These are phyloP conservation scores for Circaetus gallicus DNA, from an alignment of 2,113 vertebrate species.

Conservation along the genomic window DNA sequence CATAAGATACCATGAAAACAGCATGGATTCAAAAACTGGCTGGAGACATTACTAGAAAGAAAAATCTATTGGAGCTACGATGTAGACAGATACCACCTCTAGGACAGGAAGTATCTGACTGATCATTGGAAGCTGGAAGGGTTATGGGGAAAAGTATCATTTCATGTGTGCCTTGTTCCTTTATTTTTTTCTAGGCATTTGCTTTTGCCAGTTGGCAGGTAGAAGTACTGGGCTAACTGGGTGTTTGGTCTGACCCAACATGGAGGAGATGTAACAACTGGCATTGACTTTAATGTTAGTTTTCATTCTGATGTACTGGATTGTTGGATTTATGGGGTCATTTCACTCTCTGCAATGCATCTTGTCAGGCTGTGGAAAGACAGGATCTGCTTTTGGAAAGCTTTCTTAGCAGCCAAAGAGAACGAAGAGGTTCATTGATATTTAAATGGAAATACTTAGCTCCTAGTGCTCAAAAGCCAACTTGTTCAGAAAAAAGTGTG, in stretches of 20 bases:
- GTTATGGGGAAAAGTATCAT: neutral
- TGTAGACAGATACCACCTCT: neutral
- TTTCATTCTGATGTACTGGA: neutral
- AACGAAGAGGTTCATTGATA: neutral
- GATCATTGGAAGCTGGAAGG: neutral
- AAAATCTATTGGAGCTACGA: rapidly evolving
- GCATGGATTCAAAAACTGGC: neutral
- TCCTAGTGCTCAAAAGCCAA: neutral
- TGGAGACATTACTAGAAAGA: neutral
- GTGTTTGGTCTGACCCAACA: neutral
- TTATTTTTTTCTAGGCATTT: neutral
- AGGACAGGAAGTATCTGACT: neutral
- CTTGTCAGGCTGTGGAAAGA: neutral
- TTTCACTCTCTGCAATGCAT: neutral
- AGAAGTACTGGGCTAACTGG: neutral
- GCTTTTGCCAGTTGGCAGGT: neutral
- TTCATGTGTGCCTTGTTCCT: neutral
- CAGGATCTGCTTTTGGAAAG: neutral
- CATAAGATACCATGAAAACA: neutral
- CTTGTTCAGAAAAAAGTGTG: neutral
- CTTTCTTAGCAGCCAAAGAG: neutral
- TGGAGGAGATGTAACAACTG: neutral
- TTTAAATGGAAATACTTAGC: neutral
- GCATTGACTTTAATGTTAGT: neutral
- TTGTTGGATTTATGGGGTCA: neutral